Base-by-base conservation (phyloP, 2,797 vertebrate species). In the Argentina silus region DNA sequence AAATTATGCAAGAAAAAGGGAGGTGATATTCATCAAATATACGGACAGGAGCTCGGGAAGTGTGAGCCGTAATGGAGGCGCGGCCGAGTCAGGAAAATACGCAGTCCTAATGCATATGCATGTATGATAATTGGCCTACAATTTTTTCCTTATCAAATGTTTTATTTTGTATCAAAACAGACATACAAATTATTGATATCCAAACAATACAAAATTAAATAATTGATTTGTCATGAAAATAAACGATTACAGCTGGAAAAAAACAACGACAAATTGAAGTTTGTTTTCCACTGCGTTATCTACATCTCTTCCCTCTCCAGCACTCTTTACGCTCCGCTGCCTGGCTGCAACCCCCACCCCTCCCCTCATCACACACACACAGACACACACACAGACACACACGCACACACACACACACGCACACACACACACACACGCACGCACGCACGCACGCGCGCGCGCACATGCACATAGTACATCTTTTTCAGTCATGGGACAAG, bases 71-170 rank as follows among this genome's bases (percentile, higher is more conserved):
- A 76, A 79, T 78, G 83, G 89, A 93, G 92, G 93, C 86, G 92
- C 90, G 90, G 90, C 87, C 87, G 80, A 86, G 81, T 72, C 67
- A 70, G 82, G 86, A 94, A 94, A 94, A 94, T 91, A 93, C 92
- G 92, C 93, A 95, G 92, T 92, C 87, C 90, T 91, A 83, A 93
- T 93, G 88, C 92, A 92, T 93, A 92, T 93, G 91, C 90, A 92
- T 91, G 86, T 88, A 81, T 90, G 86, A 87, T 90, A 90, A 92
- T 90, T 84, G 81, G 86, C 68, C 77, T 73, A 72, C 75, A 75
- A 81, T 86, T 79, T 70, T 63, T 75, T 65, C 63, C 50, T 66
- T 69, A 72, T 71, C 60, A 83, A 85, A 85, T 63, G 55, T 75
- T 48, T 70, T 75, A 55, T 70, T 50, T 61, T 79, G 45, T 78